Evolutionary conservation across 2,113 vertebrate species (phyloP).

Genomic region (Calidris pugnax): DNA sequence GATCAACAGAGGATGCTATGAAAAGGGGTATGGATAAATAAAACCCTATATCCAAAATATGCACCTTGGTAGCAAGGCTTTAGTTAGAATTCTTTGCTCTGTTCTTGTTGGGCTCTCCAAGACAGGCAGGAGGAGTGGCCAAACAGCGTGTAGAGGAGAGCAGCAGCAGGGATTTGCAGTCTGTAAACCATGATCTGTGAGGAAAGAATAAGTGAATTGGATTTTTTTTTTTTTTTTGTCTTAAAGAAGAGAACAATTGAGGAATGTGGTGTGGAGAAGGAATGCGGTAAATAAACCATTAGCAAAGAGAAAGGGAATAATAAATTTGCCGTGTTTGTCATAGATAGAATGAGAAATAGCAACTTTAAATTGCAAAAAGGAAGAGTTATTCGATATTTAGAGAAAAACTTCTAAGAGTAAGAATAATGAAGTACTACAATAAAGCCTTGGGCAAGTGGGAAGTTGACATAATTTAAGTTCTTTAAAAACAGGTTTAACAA

Average conservation of each 20-base stretch:
- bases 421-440: not conserved
- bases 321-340: not conserved
- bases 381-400: not conserved
- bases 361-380: not conserved
- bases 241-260: not conserved
- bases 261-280: not conserved
- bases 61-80: not conserved
- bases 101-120: not conserved
- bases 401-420: not conserved
- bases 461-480: not conserved
- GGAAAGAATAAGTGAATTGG: not conserved
- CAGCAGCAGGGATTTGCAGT: not conserved
- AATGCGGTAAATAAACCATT: not conserved
- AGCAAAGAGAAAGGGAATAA: not conserved
- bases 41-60: not conserved
- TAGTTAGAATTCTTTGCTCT: not conserved
- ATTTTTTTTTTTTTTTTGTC: not conserved
- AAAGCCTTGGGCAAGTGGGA: not conserved
- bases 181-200: not conserved
- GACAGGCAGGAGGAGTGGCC: fast-evolving
- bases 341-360: not conserved
- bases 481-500: not conserved
- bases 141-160: fast-evolving
- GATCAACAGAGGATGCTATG: not conserved
- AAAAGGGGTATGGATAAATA: not conserved